Evolutionary conservation across 1,140 invertebrate genomes (phyloP).

Genomic region (Anagrus nilaparvatae): DNA sequence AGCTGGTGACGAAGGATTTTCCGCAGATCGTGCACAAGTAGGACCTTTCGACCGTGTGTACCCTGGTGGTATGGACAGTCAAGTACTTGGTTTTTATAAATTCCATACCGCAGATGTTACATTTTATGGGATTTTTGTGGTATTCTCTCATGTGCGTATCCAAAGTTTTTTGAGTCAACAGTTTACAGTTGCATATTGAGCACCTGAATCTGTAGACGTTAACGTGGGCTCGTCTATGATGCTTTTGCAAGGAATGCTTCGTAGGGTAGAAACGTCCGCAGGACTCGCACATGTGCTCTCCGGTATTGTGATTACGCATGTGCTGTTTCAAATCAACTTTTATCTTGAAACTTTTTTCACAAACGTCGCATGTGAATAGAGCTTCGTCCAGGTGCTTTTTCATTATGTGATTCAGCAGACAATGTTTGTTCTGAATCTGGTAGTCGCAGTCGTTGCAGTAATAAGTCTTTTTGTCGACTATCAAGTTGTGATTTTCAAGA

Average conservation of each 20-base stretch:
- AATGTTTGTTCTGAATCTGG: slow-evolving; percentile 16
- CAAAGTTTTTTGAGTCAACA: slow-evolving; percentile 21
- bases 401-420: slow-evolving; percentile 21
- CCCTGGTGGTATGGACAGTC: slow-evolving; percentile 23
- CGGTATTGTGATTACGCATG: slow-evolving; percentile 23
- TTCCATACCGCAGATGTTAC: slow-evolving; percentile 62
- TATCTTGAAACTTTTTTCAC: slow-evolving; percentile 39
- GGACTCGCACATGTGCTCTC: slow-evolving; percentile 26
- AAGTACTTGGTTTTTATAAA: slow-evolving; percentile 36
- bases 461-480: no score
- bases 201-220: slow-evolving; percentile 26
- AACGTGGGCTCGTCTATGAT: slow-evolving; percentile 21
- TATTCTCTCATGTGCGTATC: slow-evolving; percentile 27
- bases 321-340: slow-evolving; percentile 38
- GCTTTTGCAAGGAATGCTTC: slow-evolving; percentile 23
- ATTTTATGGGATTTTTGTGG: slow-evolving; percentile 45
- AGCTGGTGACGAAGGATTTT: slow-evolving; percentile 22
- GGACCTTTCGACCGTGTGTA: slow-evolving; percentile 28
- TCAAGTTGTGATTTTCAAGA: no score
- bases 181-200: slow-evolving; percentile 22
- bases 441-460: slow-evolving; percentile 26
- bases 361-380: slow-evolving; percentile 39
- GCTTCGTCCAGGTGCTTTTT: slow-evolving; percentile 32
- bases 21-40: slow-evolving; percentile 30
- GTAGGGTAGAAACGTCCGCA: slow-evolving; percentile 25